These are phyloP conservation scores for Apaloderma vittatum DNA, from an alignment of 2,113 vertebrate species.

Conservation along the genomic window DNA sequence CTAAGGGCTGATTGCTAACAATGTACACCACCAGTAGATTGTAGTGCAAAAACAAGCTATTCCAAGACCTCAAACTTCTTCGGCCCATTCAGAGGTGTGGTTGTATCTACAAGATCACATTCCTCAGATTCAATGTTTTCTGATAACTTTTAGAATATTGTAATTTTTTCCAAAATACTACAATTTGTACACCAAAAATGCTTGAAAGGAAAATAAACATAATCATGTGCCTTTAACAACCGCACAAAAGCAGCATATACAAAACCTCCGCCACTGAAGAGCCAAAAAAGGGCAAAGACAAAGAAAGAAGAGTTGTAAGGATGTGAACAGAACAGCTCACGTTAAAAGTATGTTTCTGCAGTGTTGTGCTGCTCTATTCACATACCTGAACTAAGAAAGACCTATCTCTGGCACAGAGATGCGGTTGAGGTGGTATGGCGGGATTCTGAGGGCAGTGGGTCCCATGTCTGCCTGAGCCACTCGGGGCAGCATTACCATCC, in stretches of 20 bases:
- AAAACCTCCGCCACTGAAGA: not conserved
- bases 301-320: not conserved
- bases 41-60: not conserved
- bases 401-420: not conserved
- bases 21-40: not conserved
- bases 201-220: not conserved
- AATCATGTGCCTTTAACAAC: not conserved
- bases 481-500: not conserved
- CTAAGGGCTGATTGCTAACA: not conserved
- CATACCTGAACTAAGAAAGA: not conserved
- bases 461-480: fast-evolving
- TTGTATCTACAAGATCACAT: not conserved
- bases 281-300: not conserved
- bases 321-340: not conserved
- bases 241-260: fast-evolving
- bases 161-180: not conserved
- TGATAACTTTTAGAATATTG: not conserved
- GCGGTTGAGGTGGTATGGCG: not conserved
- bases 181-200: not conserved
- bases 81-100: not conserved
- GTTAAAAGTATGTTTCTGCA: not conserved
- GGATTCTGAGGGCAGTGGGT: not conserved
- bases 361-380: not conserved
- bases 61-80: not conserved
- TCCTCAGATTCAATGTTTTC: not conserved